These are phyloP conservation scores for Pandemis heparana DNA, from an alignment of 2,888 invertebrate genomes.

Conservation along the genomic window DNA sequence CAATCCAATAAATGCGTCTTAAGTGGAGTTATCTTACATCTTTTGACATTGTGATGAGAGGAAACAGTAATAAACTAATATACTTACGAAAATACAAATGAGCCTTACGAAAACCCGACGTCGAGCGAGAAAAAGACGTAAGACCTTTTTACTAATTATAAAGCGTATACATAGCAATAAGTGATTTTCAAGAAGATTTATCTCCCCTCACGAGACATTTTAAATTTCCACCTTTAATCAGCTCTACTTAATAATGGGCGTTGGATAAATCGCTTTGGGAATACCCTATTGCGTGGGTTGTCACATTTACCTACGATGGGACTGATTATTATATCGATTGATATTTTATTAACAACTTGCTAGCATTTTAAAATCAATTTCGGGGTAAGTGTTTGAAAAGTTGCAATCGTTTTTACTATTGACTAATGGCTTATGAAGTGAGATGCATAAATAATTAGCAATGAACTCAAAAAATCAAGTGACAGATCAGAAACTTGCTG, in stretches of 20 bases:
- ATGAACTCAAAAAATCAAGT: no score
- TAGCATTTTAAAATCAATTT: slow-evolving; percentile 26
- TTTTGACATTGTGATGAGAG: no score
- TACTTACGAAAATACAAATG: no score
- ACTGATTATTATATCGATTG: slow-evolving; percentile 33
- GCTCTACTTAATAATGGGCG: neutral
- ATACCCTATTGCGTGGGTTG: neutral
- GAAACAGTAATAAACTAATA: no score
- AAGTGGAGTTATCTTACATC: no score
- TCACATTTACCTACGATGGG: slow-evolving; percentile 19
- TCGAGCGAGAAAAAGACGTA: neutral
- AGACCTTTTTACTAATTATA: neutral
- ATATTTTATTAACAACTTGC: slow-evolving; percentile 29
- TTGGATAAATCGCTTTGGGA: neutral
- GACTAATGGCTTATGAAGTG: neutral
- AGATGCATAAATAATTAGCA: no score
- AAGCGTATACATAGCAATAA: neutral
- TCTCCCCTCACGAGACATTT: neutral
- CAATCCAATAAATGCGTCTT: neutral
- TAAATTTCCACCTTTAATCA: neutral
- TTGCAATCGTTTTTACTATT: slow-evolving; percentile 18
- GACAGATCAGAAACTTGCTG: no score
- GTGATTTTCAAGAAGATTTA: neutral
- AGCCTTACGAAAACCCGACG: neutral
- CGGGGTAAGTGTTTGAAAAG: slow-evolving; percentile 11